Conservation (phyloP, 2,797 vertebrate species). For the Lophotriccus pileatus region DNA sequence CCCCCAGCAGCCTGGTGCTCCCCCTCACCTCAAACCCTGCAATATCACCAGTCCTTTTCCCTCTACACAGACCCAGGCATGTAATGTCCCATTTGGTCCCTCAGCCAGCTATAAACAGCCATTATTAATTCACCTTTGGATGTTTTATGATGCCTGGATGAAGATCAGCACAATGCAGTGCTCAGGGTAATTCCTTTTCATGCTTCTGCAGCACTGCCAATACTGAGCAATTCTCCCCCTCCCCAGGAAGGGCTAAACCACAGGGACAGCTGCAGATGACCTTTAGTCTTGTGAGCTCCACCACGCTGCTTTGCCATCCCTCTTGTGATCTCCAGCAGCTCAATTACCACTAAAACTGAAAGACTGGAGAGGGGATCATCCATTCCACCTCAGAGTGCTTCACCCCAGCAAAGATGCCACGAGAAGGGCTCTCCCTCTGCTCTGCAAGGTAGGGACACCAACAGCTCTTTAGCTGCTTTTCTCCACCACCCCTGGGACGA, state of each 20-base stretch:
- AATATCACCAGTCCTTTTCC: not conserved
- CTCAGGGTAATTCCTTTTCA: not conserved
- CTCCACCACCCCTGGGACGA: not conserved
- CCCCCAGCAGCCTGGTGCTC: not conserved
- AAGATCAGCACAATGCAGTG: not conserved
- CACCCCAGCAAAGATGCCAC: not conserved
- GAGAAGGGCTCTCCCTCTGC: not conserved
- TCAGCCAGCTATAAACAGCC: not conserved
- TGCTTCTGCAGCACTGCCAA: not conserved
- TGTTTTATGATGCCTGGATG: not conserved
- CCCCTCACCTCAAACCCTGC: not conserved
- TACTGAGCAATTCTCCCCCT: not conserved
- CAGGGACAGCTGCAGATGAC: not conserved
- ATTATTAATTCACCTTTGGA: not conserved
- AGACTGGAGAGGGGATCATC: not conserved
- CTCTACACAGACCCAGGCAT: not conserved
- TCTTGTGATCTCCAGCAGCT: not conserved
- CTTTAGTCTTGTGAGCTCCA: not conserved
- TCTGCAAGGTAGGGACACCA: not conserved
- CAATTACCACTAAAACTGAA: not conserved
- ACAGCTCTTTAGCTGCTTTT: not conserved
- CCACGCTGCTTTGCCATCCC: not conserved
- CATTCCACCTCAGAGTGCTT: not conserved
- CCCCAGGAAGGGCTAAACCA: not conserved
- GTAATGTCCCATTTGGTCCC: fast-evolving